phyloP scores from a whole-genome alignment of 2,113 vertebrate genomes.

The Meles meles region DNA sequence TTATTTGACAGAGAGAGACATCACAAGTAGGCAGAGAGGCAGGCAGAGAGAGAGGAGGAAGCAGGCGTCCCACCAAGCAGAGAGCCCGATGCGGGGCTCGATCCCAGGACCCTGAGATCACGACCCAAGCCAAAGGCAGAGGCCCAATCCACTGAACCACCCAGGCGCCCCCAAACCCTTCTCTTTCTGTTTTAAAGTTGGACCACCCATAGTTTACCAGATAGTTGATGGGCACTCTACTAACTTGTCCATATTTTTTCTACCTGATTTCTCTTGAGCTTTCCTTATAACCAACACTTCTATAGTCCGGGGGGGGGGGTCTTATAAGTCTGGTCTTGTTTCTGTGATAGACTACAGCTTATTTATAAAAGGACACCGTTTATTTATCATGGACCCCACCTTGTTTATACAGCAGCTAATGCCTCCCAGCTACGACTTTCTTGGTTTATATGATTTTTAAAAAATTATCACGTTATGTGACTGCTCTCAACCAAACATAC shows the following conservation, averaged over 20 bases:
- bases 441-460: conserved; percentile 23
- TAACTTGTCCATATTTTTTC: neutral
- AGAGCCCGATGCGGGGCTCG: too few species aligned
- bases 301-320: neutral
- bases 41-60: too few species aligned
- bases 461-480: conserved; percentile 19
- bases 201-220: neutral
- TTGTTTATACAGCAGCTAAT: conserved; percentile 38
- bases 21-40: too few species aligned
- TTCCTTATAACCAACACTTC: neutral
- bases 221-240: neutral
- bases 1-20: too few species aligned
- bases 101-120: too few species aligned
- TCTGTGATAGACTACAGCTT: conserved; percentile 2
- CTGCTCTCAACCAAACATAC: neutral
- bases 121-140: too few species aligned
- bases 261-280: neutral
- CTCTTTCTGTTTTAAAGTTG: neutral
- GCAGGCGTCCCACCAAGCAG: too few species aligned
- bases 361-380: neutral
- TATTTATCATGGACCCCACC: conserved; percentile 29
- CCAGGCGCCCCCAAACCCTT: neutral
- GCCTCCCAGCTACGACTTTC: conserved; percentile 16
- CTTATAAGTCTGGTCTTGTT: neutral
- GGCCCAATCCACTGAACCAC: too few species aligned